Evolutionary conservation across 2,797 vertebrate species (phyloP).

Genomic region (Momotus momota): DNA sequence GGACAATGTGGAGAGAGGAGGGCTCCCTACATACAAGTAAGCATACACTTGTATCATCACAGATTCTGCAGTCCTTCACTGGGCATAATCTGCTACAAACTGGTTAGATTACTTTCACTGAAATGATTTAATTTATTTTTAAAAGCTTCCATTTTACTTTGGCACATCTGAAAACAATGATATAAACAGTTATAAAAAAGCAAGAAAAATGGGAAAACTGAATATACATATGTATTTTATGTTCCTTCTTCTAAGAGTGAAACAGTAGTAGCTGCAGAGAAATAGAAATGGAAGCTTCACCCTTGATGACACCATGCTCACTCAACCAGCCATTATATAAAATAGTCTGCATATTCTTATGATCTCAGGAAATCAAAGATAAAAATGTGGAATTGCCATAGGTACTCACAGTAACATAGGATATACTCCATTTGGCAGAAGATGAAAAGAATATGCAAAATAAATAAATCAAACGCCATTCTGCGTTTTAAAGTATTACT

Average conservation of each 20-base stretch:
- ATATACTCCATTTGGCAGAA: neutral
- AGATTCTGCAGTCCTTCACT: neutral
- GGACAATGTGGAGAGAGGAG: neutral
- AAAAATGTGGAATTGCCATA: neutral
- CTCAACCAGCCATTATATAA: neutral
- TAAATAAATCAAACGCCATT: neutral
- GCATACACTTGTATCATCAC: neutral
- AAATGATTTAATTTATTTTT: neutral
- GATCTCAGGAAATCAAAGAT: neutral
- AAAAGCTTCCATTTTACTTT: neutral
- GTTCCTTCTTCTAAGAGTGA: neutral
- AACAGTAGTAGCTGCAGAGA: neutral
- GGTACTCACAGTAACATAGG: neutral
- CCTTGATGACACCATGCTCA: neutral
- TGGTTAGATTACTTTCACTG: neutral
- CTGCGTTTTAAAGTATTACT: neutral
- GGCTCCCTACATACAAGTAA: rapidly evolving
- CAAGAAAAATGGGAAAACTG: neutral
- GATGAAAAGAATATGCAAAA: neutral
- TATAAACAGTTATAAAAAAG: neutral
- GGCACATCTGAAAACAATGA: neutral
- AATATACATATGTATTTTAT: neutral
- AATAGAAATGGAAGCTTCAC: neutral
- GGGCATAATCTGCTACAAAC: neutral
- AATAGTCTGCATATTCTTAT: neutral